Conservation (phyloP, 2,888 invertebrate species). For the Lycophotia porphyrea region DNA sequence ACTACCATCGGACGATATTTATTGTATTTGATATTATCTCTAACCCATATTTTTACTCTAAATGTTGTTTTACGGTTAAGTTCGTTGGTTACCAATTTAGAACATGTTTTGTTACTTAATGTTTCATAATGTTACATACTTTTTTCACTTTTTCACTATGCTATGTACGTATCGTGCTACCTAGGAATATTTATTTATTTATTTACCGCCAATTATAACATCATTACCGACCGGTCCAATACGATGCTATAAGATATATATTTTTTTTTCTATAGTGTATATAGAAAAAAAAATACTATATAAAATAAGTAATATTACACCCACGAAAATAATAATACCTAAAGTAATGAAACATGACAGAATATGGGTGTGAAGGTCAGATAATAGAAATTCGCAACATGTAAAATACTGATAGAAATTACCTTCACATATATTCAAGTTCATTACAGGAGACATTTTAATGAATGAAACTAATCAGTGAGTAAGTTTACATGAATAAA, state of each 20-base stretch:
- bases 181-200: too few species aligned
- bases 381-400: neutral
- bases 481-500: too few species aligned
- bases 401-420: neutral
- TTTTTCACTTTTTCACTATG: neutral
- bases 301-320: too few species aligned
- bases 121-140: neutral
- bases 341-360: too few species aligned
- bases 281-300: too few species aligned
- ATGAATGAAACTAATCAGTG: neutral
- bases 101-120: neutral
- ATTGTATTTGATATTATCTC: slow-evolving; percentile 4
- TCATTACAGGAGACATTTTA: neutral
- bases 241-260: too few species aligned
- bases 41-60: neutral
- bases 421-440: too few species aligned
- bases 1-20: neutral
- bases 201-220: too few species aligned
- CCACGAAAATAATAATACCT: too few species aligned
- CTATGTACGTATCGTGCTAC: neutral
- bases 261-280: too few species aligned
- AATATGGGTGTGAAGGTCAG: neutral
- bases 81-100: neutral
- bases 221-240: too few species aligned
- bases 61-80: neutral